Evolutionary conservation across 2,797 vertebrate genomes (phyloP).

Genomic region (Malurus leucopterus): DNA sequence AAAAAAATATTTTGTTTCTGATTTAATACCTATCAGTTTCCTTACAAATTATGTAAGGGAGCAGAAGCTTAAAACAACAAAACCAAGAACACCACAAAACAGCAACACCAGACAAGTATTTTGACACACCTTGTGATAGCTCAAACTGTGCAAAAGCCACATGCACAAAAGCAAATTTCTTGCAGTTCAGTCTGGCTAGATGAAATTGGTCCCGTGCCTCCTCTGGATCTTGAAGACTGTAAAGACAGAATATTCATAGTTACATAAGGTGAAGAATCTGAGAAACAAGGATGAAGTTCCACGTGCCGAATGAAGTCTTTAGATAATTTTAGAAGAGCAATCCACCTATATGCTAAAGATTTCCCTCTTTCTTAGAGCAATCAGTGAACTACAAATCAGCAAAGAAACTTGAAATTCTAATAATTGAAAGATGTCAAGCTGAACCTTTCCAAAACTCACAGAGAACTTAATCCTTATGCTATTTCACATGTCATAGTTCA

Average conservation of each 20-base stretch:
- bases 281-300: neutral
- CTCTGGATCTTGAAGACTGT: constrained; percentile 88
- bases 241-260: neutral
- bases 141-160: constrained; percentile 92
- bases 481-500: neutral
- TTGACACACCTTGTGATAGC: constrained; percentile 81
- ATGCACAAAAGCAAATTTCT: constrained; percentile 93
- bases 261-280: neutral
- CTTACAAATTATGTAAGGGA: neutral
- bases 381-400: neutral
- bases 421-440: neutral
- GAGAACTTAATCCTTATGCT: neutral
- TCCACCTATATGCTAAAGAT: neutral
- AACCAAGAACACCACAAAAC: neutral
- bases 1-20: neutral
- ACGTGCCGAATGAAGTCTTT: neutral
- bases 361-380: neutral
- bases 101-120: neutral
- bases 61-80: neutral
- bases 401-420: neutral
- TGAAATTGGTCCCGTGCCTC: constrained; percentile 90
- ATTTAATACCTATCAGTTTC: neutral
- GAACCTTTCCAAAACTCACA: neutral
- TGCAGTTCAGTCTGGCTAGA: constrained; percentile 86
- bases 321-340: neutral